Percentiles rank a stretch among this genome's conserved stretches.
Conservation (phyloP, 2,113 vertebrate species). For the Chloropsis cyanopogon region DNA sequence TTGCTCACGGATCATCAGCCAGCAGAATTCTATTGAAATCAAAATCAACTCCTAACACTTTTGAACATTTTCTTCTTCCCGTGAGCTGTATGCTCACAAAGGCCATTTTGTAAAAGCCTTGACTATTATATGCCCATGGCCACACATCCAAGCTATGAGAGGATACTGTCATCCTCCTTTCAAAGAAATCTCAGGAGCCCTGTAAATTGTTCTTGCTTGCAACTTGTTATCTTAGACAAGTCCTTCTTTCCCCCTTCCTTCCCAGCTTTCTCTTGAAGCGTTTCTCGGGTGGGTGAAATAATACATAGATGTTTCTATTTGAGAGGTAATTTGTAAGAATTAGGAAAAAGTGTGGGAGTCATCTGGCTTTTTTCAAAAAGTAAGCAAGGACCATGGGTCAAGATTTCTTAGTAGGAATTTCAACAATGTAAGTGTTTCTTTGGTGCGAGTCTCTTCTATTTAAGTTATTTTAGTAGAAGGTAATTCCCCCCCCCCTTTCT, state of each 20-base stretch:
- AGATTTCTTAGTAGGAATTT: conserved; percentile 4
- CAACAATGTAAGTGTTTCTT: background rate
- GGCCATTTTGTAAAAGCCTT: background rate
- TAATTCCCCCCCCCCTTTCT: background rate
- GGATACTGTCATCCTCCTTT: background rate
- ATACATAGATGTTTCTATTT: background rate
- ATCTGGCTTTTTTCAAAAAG: conserved; percentile 13
- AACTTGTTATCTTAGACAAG: background rate
- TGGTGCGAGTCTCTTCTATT: background rate
- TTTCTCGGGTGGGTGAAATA: background rate
- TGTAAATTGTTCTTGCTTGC: background rate
- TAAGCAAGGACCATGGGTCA: background rate
- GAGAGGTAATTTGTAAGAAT: conserved; percentile 31
- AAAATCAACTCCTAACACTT: background rate
- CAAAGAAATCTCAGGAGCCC: background rate
- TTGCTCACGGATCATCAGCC: background rate
- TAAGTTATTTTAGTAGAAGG: background rate
- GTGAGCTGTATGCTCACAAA: background rate
- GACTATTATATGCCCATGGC: background rate
- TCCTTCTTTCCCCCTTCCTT: background rate
- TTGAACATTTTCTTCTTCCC: background rate
- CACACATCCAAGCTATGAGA: background rate
- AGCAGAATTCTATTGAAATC: background rate
- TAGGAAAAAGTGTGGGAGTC: background rate
- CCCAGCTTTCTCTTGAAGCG: background rate